Conservation (phyloP, 2,797 vertebrate species). For the Parambassis ranga region DNA sequence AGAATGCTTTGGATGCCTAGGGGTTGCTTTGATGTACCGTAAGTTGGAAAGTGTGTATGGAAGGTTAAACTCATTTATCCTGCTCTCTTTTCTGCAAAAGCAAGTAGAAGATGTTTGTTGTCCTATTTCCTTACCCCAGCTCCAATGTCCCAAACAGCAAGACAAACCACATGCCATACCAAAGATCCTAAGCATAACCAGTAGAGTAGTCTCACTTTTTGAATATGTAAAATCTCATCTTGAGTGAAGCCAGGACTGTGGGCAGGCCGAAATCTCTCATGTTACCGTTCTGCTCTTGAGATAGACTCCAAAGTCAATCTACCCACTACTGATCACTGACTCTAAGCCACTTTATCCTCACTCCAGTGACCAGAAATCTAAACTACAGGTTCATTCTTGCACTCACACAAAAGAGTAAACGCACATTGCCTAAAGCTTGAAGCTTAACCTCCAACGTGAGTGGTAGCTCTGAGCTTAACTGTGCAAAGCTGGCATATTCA, state of each 20-base stretch:
- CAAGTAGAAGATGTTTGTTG: neutral
- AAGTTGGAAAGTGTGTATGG: neutral
- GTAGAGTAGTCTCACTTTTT: slow-evolving; percentile 8
- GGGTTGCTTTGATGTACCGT: slow-evolving; percentile 39
- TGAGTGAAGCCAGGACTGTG: slow-evolving; percentile 19
- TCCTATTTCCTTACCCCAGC: neutral
- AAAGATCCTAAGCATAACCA: slow-evolving; percentile 4
- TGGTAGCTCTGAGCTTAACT: slow-evolving; percentile 33
- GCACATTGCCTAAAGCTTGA: slow-evolving; percentile 48
- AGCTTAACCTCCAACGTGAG: slow-evolving; percentile 59
- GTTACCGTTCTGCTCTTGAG: slow-evolving; percentile 41
- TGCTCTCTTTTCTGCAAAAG: neutral
- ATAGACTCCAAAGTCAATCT: slow-evolving; percentile 65
- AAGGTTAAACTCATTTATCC: slow-evolving; percentile 15
- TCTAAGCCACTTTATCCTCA: slow-evolving; percentile 64
- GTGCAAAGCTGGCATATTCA: slow-evolving; percentile 47
- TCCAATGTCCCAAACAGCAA: neutral
- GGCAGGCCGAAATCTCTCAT: slow-evolving; percentile 42
- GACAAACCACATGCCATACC: slow-evolving; percentile 2
- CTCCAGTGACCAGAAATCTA: slow-evolving; percentile 56
- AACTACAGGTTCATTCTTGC: slow-evolving; percentile 43
- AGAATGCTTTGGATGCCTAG: slow-evolving; percentile 22
- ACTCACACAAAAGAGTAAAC: slow-evolving; percentile 35
- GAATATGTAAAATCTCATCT: slow-evolving; percentile 35
- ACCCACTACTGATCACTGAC: slow-evolving; percentile 56